These are phyloP conservation scores for Tetramorium bicarinatum DNA, from an alignment of 2,888 invertebrate genomes.

Conservation along the genomic window DNA sequence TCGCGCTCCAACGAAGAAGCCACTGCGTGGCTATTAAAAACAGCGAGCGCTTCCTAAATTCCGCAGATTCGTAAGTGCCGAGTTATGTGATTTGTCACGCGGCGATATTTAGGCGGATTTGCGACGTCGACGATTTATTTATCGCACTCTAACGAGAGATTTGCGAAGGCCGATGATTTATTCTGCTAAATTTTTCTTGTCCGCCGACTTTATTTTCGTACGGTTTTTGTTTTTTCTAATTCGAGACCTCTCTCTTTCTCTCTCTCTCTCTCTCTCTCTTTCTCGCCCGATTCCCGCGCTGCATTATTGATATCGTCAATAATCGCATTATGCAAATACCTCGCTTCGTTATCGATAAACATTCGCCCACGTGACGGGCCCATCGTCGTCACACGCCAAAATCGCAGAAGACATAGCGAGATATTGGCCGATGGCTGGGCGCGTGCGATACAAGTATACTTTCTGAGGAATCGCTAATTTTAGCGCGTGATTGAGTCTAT, in stretches of 20 bases:
- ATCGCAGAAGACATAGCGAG: background rate
- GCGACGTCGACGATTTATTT: slow-evolving; percentile 34
- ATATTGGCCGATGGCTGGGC: background rate
- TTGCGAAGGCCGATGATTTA: slow-evolving; percentile 26
- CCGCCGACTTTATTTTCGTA: slow-evolving; percentile 25
- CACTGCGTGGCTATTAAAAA: slow-evolving; percentile 74
- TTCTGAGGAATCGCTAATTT: background rate
- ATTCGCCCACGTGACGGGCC: background rate
- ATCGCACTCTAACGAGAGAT: slow-evolving; percentile 4
- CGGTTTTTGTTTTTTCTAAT: slow-evolving; percentile 9
- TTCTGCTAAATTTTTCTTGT: slow-evolving; percentile 10
- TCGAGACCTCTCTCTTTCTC: background rate
- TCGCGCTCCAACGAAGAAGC: slow-evolving; percentile 60
- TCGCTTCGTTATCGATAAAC: slow-evolving; percentile 6
- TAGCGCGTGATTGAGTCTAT: slow-evolving; percentile 20
- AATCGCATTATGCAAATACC: slow-evolving; percentile 24
- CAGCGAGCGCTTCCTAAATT: slow-evolving; percentile 77
- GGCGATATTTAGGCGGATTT: slow-evolving; percentile 69
- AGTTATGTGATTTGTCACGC: slow-evolving; percentile 73
- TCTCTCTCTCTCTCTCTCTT: no score
- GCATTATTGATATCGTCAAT: background rate
- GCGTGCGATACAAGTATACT: background rate
- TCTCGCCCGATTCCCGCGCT: background rate
- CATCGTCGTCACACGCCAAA: background rate
- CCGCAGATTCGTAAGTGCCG: slow-evolving; percentile 76